Percentiles rank a stretch among this genome's conserved stretches.
These are phyloP conservation scores for Tinamus guttatus DNA, from an alignment of 2,113 vertebrate genomes.

Conservation along the genomic window DNA sequence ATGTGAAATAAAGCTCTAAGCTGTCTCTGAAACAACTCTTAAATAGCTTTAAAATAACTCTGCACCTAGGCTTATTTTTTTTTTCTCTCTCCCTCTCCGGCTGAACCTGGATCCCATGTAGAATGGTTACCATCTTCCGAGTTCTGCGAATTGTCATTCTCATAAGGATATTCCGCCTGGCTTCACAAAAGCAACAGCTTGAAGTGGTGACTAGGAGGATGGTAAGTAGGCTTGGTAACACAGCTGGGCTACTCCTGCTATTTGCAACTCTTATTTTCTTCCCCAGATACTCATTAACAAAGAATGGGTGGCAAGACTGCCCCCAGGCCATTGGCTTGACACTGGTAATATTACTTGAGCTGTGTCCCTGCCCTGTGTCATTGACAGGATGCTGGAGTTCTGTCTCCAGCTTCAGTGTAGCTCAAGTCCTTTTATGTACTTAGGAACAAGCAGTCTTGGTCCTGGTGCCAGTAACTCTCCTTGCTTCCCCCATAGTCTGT, in stretches of 20 bases:
- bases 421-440: not conserved
- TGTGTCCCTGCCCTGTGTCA: not conserved
- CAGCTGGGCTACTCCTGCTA: not conserved
- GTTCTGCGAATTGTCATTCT: constrained; percentile 89
- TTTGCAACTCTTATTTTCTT: not conserved
- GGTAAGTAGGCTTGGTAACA: constrained; percentile 77
- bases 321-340: not conserved
- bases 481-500: not conserved
- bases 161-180: constrained; percentile 89
- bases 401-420: not conserved
- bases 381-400: not conserved
- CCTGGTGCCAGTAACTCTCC: not conserved
- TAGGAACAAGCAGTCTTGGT: not conserved
- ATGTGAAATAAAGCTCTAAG: not conserved
- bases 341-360: not conserved
- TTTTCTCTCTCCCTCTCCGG: not conserved
- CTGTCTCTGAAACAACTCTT: not conserved
- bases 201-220: constrained; percentile 90
- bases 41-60: not conserved
- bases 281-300: not conserved
- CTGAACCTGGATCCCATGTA: constrained; percentile 48
- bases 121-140: constrained; percentile 83
- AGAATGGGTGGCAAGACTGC: not conserved
- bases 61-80: not conserved
- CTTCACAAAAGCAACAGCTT: constrained; percentile 87